Conservation (phyloP, 2,797 vertebrate genomes). For the Platalea minor region DNA sequence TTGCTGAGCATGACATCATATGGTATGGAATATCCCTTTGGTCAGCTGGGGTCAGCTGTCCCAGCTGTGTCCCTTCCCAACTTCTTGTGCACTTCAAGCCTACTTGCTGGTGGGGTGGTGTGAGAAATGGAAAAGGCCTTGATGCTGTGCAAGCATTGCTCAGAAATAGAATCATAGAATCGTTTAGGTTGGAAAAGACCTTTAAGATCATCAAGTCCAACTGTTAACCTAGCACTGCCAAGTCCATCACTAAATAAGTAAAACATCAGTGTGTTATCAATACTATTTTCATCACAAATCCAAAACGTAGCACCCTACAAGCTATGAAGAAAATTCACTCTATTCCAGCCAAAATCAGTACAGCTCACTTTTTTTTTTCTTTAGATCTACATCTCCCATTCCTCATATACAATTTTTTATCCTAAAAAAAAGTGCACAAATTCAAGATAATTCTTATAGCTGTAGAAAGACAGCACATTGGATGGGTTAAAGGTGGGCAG, state of each 20-base stretch:
- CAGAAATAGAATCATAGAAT: not conserved
- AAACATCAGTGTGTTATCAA: not conserved
- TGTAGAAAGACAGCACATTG: not conserved
- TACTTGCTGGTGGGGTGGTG: fast-evolving
- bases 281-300: not conserved
- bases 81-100: not conserved
- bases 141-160: not conserved
- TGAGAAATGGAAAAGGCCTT: not conserved
- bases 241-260: too few relatives aligned
- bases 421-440: not conserved
- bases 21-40: not conserved
- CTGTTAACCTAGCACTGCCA: too few relatives aligned
- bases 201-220: too few relatives aligned
- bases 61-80: not conserved
- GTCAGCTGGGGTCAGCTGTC: not conserved
- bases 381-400: not conserved
- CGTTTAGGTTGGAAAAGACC: too few relatives aligned
- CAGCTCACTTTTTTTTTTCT: too few relatives aligned
- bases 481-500: not conserved
- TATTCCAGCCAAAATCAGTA: not conserved
- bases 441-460: not conserved
- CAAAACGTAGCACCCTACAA: not conserved
- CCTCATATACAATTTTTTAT: not conserved
- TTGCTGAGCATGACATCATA: not conserved
- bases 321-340: not conserved